Percentiles rank a stretch among this genome's conserved stretches.
These are phyloP conservation scores for Platorchestia sp. DNA, from an alignment of 1,140 invertebrate genomes.

Conservation along the genomic window DNA sequence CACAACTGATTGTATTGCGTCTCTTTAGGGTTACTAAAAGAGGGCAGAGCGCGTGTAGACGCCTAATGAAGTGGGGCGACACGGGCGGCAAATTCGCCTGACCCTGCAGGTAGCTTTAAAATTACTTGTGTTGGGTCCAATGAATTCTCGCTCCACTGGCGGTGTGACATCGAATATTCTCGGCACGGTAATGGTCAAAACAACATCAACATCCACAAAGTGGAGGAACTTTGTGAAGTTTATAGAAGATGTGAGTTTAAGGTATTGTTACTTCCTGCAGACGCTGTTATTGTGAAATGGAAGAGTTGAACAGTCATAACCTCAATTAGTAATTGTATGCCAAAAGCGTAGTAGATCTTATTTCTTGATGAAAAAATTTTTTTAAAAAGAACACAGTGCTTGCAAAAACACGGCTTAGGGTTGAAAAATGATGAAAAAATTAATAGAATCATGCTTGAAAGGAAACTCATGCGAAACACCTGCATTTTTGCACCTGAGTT, in stretches of 20 bases:
- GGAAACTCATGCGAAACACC: background rate
- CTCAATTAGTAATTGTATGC: too few species aligned
- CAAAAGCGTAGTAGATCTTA: too few species aligned
- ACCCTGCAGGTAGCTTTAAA: too few species aligned
- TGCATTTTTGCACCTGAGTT: background rate
- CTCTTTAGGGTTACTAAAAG: background rate
- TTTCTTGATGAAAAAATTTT: too few species aligned
- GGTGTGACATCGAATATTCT: too few species aligned
- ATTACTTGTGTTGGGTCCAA: too few species aligned
- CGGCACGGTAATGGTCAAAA: background rate
- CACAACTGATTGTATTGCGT: too few species aligned
- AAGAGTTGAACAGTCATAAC: background rate
- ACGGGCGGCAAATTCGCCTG: background rate
- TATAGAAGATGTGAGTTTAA: background rate
- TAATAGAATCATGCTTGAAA: too few species aligned
- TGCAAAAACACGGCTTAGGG: background rate
- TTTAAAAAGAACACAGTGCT: too few species aligned
- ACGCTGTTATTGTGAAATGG: background rate
- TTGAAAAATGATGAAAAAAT: background rate
- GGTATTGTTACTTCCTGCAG: background rate
- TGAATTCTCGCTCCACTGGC: too few species aligned
- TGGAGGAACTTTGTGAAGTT: background rate
- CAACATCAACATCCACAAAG: background rate
- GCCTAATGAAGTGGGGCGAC: background rate
- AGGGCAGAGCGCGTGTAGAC: too few species aligned